Conservation (phyloP, 2,888 invertebrate genomes). For the Trissolcus japonicus region DNA sequence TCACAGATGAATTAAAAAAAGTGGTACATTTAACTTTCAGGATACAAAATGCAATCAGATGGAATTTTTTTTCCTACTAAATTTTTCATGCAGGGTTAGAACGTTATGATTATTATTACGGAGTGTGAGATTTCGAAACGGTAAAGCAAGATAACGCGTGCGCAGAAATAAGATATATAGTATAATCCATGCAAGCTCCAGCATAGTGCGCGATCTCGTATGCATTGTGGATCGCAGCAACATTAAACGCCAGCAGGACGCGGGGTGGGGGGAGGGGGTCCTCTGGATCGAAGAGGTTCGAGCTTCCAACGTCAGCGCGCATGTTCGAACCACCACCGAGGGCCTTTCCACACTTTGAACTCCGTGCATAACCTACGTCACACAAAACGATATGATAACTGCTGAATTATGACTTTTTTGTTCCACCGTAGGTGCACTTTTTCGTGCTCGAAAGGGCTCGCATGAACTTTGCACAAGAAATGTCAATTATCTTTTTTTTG, state of each 20-base stretch:
- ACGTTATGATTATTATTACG: slow-evolving; percentile 19
- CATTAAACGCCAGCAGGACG: slow-evolving; percentile 39
- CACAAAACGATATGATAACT: slow-evolving; percentile 3
- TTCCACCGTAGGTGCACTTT: too few relatives aligned
- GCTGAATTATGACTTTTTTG: neutral
- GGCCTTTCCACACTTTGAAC: slow-evolving; percentile 62
- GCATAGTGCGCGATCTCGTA: slow-evolving; percentile 26
- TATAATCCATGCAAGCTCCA: slow-evolving; percentile 56
- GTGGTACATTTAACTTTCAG: neutral
- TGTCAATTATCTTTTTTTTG: slow-evolving; percentile 1
- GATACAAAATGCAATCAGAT: neutral
- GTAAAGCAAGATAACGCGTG: slow-evolving; percentile 22
- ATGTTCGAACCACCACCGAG: slow-evolving; percentile 59
- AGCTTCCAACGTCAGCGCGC: slow-evolving; percentile 61
- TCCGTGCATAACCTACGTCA: slow-evolving; percentile 52
- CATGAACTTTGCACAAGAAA: neutral
- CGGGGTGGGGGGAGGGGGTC: slow-evolving; percentile 53
- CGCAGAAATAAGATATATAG: slow-evolving; percentile 22
- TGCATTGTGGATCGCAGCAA: slow-evolving; percentile 51
- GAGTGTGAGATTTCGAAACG: slow-evolving; percentile 23
- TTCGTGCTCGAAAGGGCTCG: too few relatives aligned
- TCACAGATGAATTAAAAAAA: neutral
- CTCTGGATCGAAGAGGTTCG: slow-evolving; percentile 66
- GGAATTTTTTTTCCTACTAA: too few relatives aligned
- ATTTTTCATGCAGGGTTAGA: neutral